Percentiles rank a stretch among this genome's conserved stretches.
phyloP scores from a whole-genome alignment of 2,888 invertebrate genomes.

The Aphrophora alni region DNA sequence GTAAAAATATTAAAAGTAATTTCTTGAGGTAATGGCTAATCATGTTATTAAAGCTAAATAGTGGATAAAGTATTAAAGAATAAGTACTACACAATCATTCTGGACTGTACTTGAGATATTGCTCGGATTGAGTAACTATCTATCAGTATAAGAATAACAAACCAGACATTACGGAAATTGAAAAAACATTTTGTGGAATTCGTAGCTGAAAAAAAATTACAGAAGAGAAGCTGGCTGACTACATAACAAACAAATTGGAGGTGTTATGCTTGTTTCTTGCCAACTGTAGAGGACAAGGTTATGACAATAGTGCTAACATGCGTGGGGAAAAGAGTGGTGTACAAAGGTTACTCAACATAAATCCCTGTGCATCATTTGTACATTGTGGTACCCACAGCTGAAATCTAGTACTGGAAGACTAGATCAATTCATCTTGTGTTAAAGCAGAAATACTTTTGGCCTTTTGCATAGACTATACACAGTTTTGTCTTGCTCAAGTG shows the following conservation, averaged over 20 bases:
- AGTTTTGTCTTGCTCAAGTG: slow-evolving; percentile 13
- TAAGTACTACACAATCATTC: too few relatives aligned
- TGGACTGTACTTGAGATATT: too few relatives aligned
- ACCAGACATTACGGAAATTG: too few relatives aligned
- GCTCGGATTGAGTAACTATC: too few relatives aligned
- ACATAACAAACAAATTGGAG: slow-evolving; percentile 1
- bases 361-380: neutral
- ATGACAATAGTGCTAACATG: neutral
- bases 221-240: neutral
- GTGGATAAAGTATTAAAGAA: too few relatives aligned
- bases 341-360: neutral
- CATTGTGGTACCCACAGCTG: neutral
- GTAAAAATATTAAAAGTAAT: too few relatives aligned
- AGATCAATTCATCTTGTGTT: neutral
- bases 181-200: neutral
- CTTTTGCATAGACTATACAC: neutral
- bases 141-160: too few relatives aligned
- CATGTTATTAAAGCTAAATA: too few relatives aligned
- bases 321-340: slow-evolving; percentile 14
- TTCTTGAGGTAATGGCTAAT: too few relatives aligned
- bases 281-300: slow-evolving; percentile 12
- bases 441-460: neutral
- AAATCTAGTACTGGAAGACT: neutral
- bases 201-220: slow-evolving; percentile 11
- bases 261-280: slow-evolving; percentile 3